Percentiles rank a stretch among this genome's conserved stretches.
Conservation (phyloP, 2,113 vertebrate genomes). For the Corythaixoides concolor region DNA sequence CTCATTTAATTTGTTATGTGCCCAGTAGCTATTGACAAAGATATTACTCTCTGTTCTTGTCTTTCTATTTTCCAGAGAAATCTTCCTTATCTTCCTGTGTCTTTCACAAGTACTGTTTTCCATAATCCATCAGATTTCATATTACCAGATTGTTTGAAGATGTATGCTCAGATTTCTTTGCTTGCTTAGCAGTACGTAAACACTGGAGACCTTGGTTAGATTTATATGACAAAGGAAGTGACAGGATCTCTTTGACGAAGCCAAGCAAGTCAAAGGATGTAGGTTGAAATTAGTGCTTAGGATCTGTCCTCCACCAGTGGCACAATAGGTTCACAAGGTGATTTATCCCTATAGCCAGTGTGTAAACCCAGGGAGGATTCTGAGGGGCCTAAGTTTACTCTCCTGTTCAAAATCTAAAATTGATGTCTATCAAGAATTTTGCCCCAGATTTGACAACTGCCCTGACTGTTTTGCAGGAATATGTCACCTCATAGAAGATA, state of each 20-base stretch:
- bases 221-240: constrained; percentile 47
- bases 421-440: neutral
- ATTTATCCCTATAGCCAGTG: neutral
- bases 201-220: neutral
- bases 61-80: neutral
- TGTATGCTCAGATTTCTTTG: constrained; percentile 41
- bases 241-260: constrained; percentile 1
- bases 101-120: constrained; percentile 20
- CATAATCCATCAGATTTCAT: constrained; percentile 55
- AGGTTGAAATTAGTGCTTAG: neutral
- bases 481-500: neutral
- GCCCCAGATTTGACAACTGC: neutral
- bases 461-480: neutral
- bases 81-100: neutral
- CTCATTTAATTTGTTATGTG: neutral
- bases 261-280: neutral
- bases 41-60: constrained; percentile 19
- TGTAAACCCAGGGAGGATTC: neutral
- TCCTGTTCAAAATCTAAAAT: neutral
- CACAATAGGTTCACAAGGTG: neutral
- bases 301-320: neutral
- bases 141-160: constrained; percentile 51
- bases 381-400: neutral
- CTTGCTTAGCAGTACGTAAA: constrained; percentile 49
- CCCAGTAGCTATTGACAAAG: constrained; percentile 33